Evolutionary conservation across 2,888 invertebrate genomes (phyloP), one percentile per base, ranked within the genome.

Genomic region (Pollenia angustigena): DNA sequence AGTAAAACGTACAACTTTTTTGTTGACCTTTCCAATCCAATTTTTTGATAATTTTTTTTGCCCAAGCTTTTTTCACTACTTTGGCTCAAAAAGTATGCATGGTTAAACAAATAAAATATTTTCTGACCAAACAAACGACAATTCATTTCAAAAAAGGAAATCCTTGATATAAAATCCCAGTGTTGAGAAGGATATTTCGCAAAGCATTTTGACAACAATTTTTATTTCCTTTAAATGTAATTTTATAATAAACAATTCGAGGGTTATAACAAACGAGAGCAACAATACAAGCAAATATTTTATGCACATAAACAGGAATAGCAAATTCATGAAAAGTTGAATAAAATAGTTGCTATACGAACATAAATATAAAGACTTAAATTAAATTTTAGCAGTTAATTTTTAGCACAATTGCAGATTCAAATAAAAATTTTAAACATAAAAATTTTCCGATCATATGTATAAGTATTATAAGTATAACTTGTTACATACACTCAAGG

Each of bases 191-290:
- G 84, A 78, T 78, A 79, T 74, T 81, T 87, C 68, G 81, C 74
- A 78, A 81, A 81, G 54, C 74, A 84, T 74, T 84, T 87, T 81
- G 78, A 81, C 81, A 80, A 69, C 74, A 87, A 78, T 84, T 87
- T 81, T 84, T 78, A 87, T 87, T 81, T 87, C 81, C 76, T 84
- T 78, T 68, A 58, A 84, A 84, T 81, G 44, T 74, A 78, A 84
- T 80, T 74, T 76, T 69, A 60, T 62, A 69, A 60, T 75, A 85
- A 80, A 75, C 80, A 85, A 80, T 74, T 74, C 72, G 66, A 84
- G 79, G 66, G 79, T 74, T 60, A 79, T 72, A 79, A 66, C 60
- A 52, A 84, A 79, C 18, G 60, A 58, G 14, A 58, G 44, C 60
- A 60, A 2, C 50, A 62, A 50, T 50, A 62, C 8, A 62, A 60